Evolutionary conservation across 2,797 vertebrate species (phyloP).

Genomic region (Notoglanidium macrostoma): DNA sequence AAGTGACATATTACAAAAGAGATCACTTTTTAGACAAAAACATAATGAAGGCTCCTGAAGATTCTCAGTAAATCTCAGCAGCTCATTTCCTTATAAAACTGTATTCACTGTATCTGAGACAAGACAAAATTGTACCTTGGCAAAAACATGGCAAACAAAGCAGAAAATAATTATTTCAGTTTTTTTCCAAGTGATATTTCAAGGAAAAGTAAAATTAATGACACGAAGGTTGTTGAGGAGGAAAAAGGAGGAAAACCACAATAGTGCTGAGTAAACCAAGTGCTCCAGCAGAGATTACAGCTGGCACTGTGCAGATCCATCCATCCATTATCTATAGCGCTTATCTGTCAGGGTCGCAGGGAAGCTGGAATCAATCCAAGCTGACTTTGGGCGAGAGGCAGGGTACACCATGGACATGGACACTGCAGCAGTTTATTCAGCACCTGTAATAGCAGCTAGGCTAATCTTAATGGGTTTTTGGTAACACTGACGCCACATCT

Average conservation of each 20-base stretch:
- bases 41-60: too few species aligned
- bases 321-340: too few species aligned
- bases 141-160: neutral
- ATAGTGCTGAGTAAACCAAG: neutral
- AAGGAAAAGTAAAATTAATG: neutral
- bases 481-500: neutral
- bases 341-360: too few species aligned
- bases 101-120: too few species aligned
- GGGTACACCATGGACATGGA: too few species aligned
- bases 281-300: neutral
- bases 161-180: neutral
- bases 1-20: too few species aligned
- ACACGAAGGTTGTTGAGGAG: neutral
- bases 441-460: neutral
- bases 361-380: too few species aligned
- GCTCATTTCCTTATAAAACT: too few species aligned
- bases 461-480: neutral
- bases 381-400: too few species aligned
- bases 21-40: too few species aligned
- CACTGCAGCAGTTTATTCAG: neutral
- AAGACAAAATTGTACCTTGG: neutral
- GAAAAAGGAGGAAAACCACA: neutral
- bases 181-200: neutral
- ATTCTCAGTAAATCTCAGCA: too few species aligned
- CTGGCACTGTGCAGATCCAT: neutral